Conservation (phyloP, 2,888 invertebrate species). For the Mimas tiliae region DNA sequence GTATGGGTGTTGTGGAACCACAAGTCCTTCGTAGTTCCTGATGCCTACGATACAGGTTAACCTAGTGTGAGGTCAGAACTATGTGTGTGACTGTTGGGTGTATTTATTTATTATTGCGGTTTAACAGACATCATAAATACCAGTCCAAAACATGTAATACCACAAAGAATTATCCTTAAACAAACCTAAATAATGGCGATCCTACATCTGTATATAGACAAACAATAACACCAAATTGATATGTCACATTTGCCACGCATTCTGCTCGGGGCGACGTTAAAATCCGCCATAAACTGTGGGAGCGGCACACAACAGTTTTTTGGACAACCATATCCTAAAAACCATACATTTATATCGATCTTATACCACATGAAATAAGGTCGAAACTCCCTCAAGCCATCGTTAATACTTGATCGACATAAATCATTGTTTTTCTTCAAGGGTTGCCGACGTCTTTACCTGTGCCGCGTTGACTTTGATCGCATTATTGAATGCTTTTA, state of each 20-base stretch:
- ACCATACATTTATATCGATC: slow-evolving; percentile 11
- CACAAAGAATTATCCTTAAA: not conserved
- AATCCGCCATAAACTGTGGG: slow-evolving; percentile 23
- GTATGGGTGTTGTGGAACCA: too few species aligned
- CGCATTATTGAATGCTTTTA: slow-evolving; percentile 19
- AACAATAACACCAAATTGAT: slow-evolving; percentile 79
- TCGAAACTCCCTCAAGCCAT: slow-evolving; percentile 18
- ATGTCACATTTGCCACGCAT: slow-evolving; percentile 74
- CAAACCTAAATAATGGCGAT: not conserved
- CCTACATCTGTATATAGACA: slow-evolving; percentile 28
- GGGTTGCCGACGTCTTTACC: slow-evolving; percentile 39
- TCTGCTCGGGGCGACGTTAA: slow-evolving; percentile 37
- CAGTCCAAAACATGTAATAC: not conserved
- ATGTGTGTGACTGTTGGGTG: too few species aligned
- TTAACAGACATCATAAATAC: too few species aligned
- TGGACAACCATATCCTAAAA: not conserved
- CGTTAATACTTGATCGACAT: slow-evolving; percentile 30
- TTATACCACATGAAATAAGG: not conserved
- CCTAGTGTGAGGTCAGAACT: too few species aligned
- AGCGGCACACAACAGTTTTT: slow-evolving; percentile 25
- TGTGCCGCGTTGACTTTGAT: slow-evolving; percentile 14
- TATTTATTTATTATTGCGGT: too few species aligned
- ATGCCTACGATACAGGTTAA: too few species aligned
- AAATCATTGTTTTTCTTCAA: slow-evolving; percentile 54
- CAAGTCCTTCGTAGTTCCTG: too few species aligned